Conservation (phyloP, 2,888 invertebrate genomes). For the Branchellion lobata region DNA sequence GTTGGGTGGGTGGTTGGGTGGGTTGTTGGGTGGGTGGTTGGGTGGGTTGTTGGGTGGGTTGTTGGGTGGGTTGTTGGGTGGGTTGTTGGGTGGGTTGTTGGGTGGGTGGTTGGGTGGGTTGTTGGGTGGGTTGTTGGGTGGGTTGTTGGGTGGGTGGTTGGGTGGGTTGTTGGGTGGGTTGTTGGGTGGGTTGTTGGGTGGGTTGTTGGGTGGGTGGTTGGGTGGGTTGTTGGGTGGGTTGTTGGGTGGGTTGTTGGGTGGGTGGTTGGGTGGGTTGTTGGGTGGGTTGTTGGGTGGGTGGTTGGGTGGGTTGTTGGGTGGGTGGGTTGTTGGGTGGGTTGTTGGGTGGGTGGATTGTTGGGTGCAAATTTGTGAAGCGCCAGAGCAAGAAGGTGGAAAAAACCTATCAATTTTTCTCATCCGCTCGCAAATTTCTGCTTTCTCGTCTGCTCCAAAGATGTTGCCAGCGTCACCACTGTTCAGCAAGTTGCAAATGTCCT, state of each 20-base stretch:
- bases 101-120: too few relatives aligned
- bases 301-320: background rate
- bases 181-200: background rate
- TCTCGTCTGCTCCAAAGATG: constrained; percentile 80
- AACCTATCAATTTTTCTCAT: constrained; percentile 80
- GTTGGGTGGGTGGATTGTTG: background rate
- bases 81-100: background rate
- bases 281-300: constrained; percentile 2
- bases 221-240: constrained; percentile 48
- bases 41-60: background rate
- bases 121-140: constrained; percentile 49
- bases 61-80: background rate
- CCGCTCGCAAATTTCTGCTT: constrained; percentile 85
- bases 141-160: background rate
- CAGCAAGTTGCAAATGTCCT: constrained; percentile 86
- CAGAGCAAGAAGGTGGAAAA: background rate
- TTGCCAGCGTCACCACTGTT: constrained; percentile 93
- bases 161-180: background rate
- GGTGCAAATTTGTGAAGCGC: background rate
- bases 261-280: background rate
- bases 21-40: constrained; percentile 8
- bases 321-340: background rate
- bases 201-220: too few relatives aligned
- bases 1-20: background rate
- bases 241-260: background rate